Percentiles rank a stretch among this genome's conserved stretches.
These are phyloP conservation scores for Sinodicranocentrus sp. DNA, from an alignment of 2,888 invertebrate genomes.

Conservation along the genomic window DNA sequence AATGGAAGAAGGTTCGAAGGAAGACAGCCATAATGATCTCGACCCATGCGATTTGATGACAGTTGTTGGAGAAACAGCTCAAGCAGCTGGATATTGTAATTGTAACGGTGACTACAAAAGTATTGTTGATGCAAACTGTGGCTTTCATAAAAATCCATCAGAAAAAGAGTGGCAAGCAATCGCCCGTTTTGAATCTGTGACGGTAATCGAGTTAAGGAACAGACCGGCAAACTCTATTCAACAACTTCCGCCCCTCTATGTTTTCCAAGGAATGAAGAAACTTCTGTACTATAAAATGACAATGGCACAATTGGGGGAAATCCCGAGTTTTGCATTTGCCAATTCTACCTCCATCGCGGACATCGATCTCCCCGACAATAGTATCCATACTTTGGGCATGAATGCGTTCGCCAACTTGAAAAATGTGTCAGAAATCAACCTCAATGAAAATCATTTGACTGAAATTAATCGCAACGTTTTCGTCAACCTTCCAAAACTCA, in stretches of 20 bases:
- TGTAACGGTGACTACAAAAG: conserved; percentile 80
- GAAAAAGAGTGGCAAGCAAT: conserved; percentile 55
- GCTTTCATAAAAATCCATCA: conserved; percentile 86
- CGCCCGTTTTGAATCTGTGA: conserved; percentile 8
- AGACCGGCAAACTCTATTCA: conserved; percentile 54
- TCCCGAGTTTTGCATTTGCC: conserved; percentile 86
- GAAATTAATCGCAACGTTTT: conserved; percentile 87
- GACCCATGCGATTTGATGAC: conserved; percentile 30
- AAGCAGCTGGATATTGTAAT: conserved; percentile 81
- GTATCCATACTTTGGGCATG: conserved; percentile 84
- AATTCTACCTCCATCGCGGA: conserved; percentile 85
- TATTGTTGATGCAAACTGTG: conserved; percentile 87
- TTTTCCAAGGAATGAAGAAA: conserved; percentile 67
- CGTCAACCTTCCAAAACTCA: conserved; percentile 84
- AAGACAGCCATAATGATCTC: not conserved
- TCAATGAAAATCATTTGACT: conserved; percentile 87
- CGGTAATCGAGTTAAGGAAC: conserved; percentile 51
- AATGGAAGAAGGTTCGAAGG: not conserved
- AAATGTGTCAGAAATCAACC: conserved; percentile 84
- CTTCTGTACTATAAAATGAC: conserved; percentile 68
- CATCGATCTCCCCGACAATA: conserved; percentile 84
- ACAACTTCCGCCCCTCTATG: conserved; percentile 57
- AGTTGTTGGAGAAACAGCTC: no score
- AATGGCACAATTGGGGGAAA: conserved; percentile 78
- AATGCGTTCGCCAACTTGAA: conserved; percentile 87